phyloP scores from a whole-genome alignment of 2,113 vertebrate genomes.

The Paramisgurnus dabryanus region DNA sequence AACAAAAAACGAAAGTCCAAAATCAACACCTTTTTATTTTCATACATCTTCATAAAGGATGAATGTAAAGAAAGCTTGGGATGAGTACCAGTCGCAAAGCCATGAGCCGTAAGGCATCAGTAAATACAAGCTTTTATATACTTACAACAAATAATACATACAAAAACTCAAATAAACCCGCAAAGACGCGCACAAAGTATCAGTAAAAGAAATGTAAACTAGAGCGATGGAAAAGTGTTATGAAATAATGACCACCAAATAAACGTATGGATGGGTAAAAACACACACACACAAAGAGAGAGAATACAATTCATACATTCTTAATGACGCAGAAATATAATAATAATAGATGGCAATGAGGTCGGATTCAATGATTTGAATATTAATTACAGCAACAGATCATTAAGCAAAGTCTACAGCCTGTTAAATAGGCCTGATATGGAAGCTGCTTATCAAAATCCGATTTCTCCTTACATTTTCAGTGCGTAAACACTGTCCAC shows the following conservation, averaged over 20 bases:
- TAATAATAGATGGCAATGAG: slow-evolving; percentile 38
- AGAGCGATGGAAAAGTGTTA: slow-evolving; percentile 48
- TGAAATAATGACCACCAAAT: slow-evolving; percentile 21
- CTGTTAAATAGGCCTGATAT: slow-evolving; percentile 74
- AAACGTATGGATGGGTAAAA: slow-evolving; percentile 49
- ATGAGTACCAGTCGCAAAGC: slow-evolving; percentile 77
- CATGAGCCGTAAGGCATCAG: slow-evolving; percentile 77
- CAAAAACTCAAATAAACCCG: slow-evolving; percentile 62
- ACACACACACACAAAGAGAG: slow-evolving; percentile 51
- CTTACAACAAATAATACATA: slow-evolving; percentile 67
- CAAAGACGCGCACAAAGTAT: slow-evolving; percentile 67
- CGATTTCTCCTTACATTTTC: slow-evolving; percentile 24
- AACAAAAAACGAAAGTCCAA: slow-evolving; percentile 75
- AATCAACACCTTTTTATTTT: slow-evolving; percentile 82
- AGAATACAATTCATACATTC: slow-evolving; percentile 70
- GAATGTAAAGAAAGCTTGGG: slow-evolving; percentile 78
- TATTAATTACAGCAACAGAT: slow-evolving; percentile 67
- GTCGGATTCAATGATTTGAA: slow-evolving; percentile 52
- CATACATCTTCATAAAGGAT: slow-evolving; percentile 77
- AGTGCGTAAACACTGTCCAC: slow-evolving; percentile 9
- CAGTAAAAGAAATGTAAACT: slow-evolving; percentile 61
- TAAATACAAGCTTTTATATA: slow-evolving; percentile 76
- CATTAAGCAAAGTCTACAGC: slow-evolving; percentile 70
- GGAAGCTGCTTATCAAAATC: slow-evolving; percentile 55
- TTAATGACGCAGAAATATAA: slow-evolving; percentile 58